A percentile compares a stretch with the other conserved stretches of the same genome.
These are phyloP conservation scores for Pterocles burchelli DNA, from an alignment of 2,113 vertebrate species.

Conservation along the genomic window DNA sequence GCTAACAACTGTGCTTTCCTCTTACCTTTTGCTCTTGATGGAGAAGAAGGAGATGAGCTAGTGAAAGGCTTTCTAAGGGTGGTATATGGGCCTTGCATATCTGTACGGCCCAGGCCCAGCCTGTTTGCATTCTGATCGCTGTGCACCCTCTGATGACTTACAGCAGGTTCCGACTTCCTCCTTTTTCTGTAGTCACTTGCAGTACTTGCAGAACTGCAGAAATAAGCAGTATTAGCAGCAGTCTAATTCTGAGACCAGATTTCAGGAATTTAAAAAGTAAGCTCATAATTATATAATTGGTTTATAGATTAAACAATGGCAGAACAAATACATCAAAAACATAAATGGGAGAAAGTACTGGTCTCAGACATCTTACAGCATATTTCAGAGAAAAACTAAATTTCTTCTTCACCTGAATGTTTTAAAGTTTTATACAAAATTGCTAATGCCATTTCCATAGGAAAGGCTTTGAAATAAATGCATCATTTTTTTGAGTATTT, in stretches of 20 bases:
- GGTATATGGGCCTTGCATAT: constrained; percentile 76
- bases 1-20: neutral
- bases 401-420: neutral
- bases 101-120: constrained; percentile 69
- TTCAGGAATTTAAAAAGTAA: neutral
- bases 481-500: neutral
- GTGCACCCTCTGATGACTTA: constrained; percentile 77
- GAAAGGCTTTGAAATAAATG: neutral
- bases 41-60: constrained; percentile 93
- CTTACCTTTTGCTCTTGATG: constrained; percentile 93
- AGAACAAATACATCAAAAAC: neutral
- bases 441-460: neutral
- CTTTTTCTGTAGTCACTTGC: constrained; percentile 93
- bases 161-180: constrained; percentile 94
- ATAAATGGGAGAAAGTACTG: neutral
- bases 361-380: neutral
- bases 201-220: constrained; percentile 74
- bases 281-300: neutral
- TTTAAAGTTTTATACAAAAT: neutral
- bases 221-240: neutral
- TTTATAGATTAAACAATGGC: neutral
- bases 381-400: neutral
- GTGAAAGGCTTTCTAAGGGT: constrained; percentile 83
- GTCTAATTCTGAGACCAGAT: neutral
- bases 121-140: constrained; percentile 76